Conservation (phyloP, 2,113 vertebrate species). For the Asarcornis scutulata region DNA sequence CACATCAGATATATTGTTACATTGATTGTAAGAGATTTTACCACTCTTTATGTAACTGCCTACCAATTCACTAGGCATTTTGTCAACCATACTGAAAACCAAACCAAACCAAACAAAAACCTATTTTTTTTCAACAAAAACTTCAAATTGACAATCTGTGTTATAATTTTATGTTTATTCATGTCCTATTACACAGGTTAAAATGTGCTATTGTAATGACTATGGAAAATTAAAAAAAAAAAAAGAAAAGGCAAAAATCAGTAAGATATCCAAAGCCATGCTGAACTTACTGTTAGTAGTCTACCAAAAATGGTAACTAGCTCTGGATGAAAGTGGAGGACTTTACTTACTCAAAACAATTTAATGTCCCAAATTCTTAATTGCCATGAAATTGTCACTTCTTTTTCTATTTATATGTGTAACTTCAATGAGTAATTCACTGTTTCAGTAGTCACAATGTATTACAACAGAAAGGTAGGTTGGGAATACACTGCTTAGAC, state of each 20-base stretch:
- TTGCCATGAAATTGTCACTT: not conserved
- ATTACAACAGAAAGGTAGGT: not conserved
- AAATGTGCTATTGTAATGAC: not conserved
- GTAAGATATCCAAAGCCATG: not conserved
- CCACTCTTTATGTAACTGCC: slow-evolving; percentile 23
- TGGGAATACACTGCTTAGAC: not conserved
- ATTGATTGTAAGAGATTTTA: not conserved
- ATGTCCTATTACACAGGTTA: not conserved
- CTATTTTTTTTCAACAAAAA: not conserved
- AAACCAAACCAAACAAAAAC: not conserved
- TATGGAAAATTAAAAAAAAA: not conserved
- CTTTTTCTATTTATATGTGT: not conserved
- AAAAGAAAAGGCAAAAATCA: not conserved
- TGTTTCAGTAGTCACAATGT: not conserved
- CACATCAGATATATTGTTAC: not conserved
- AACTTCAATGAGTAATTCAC: not conserved
- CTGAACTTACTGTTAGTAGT: not conserved
- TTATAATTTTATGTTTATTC: not conserved
- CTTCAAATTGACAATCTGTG: not conserved
- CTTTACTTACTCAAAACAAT: not conserved
- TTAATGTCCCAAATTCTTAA: not conserved
- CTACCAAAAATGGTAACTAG: not conserved
- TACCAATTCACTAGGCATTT: not conserved
- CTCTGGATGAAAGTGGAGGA: not conserved
- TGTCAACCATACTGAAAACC: not conserved